A percentile compares a stretch with the other conserved stretches of the same genome.
These are phyloP conservation scores for Lepisosteus osseus DNA, from an alignment of 2,113 vertebrate genomes.

Conservation along the genomic window DNA sequence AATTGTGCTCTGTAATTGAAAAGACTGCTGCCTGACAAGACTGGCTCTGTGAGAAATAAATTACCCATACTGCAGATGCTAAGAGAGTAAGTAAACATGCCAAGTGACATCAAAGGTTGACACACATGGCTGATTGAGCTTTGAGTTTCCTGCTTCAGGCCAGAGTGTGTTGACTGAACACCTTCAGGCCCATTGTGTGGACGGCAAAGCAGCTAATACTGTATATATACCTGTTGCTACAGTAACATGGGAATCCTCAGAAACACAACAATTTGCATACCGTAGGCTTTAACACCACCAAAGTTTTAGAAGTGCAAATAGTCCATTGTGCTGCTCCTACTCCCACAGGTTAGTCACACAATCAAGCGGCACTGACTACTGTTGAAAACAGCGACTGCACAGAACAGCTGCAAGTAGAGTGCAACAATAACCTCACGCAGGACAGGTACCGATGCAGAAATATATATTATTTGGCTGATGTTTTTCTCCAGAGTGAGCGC, in stretches of 20 bases:
- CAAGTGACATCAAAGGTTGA: constrained; percentile 20
- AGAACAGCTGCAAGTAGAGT: not conserved
- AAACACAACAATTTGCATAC: constrained; percentile 22
- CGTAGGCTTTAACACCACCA: constrained; percentile 30
- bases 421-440: not conserved
- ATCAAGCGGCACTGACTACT: not conserved
- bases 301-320: constrained; percentile 49
- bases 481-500: no score
- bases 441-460: constrained; percentile 15
- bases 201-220: constrained; percentile 27
- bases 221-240: constrained; percentile 53
- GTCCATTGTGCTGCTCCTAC: constrained; percentile 13
- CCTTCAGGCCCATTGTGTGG: constrained; percentile 35
- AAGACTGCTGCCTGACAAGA: constrained; percentile 25
- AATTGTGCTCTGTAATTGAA: constrained; percentile 29
- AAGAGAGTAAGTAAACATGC: constrained; percentile 23
- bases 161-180: constrained; percentile 33
- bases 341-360: constrained; percentile 27
- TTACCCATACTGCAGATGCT: constrained; percentile 16
- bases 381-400: not conserved
- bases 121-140: constrained; percentile 2
- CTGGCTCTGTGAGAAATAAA: constrained; percentile 19
- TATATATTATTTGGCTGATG: not conserved
- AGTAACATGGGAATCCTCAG: constrained; percentile 1
- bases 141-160: not conserved